Evolutionary conservation across 2,888 invertebrate species (phyloP).

Genomic region (Steromphala cineraria): DNA sequence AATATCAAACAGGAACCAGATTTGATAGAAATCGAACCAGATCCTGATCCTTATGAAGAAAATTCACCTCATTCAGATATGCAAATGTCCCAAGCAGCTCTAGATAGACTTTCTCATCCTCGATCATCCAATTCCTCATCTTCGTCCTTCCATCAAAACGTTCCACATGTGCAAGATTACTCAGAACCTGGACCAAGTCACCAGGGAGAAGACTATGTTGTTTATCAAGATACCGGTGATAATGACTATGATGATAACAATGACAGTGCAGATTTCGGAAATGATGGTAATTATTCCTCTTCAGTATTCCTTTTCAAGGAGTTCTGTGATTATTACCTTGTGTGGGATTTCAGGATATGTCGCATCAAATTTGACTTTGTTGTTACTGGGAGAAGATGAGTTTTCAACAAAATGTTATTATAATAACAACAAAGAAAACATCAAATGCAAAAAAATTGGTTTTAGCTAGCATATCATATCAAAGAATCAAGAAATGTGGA

Average conservation of each 20-base stretch:
- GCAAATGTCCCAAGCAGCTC: background rate
- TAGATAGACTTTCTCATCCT: conserved; percentile 1
- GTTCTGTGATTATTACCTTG: background rate
- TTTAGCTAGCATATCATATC: no score
- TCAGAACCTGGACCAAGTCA: background rate
- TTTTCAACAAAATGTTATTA: no score
- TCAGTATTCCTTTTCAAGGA: background rate
- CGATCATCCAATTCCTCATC: background rate
- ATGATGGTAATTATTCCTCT: background rate
- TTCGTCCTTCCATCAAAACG: conserved; percentile 1
- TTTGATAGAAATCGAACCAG: conserved; percentile 2
- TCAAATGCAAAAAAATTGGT: no score
- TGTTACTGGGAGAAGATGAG: no score
- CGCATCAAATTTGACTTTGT: no score
- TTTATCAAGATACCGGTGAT: background rate
- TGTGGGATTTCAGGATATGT: no score
- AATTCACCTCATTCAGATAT: background rate
- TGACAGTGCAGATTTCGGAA: background rate
- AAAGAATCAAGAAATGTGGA: no score
- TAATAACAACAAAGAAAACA: no score
- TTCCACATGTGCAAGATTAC: background rate
- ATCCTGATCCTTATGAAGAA: background rate
- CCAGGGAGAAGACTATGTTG: background rate
- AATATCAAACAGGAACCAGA: background rate
- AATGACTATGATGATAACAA: background rate